Evolutionary conservation across 2,113 vertebrate species (phyloP), one percentile per base, ranked within the genome.

Genomic region (Ceratotherium simum): DNA sequence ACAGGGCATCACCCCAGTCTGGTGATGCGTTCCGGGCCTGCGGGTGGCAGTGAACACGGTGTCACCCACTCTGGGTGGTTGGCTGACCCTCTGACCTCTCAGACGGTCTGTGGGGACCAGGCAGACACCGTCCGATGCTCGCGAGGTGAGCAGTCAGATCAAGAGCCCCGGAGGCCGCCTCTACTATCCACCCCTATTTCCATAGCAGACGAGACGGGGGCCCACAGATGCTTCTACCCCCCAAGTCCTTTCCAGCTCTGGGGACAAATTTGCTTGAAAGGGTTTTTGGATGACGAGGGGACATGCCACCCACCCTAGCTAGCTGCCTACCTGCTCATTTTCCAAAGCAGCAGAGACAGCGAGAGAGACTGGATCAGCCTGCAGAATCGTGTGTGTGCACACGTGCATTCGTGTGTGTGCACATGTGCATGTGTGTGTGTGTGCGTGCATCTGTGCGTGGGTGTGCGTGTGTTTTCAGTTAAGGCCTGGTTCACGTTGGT

Each of bases 401-500:
- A 0, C 0, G 87, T 33, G 39, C n/a, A 10, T 13, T 5, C 33
- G 3, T 70, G 36, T 58, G 42, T 27, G 90, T 54, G 60, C 54
- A 10, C 8, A 2, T 21, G 13, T 73, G 67, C 16, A 11, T 20
- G 42, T 64, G n/a, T 54, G 51, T 13, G 11, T 48, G 13, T 82
- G 42, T 65, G 36, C 13, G 25, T 67, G 58, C 21, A 39, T 39
- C 39, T 39, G 14, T 29, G 39, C 25, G 96, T 91, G 48, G 2
- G 48, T 25, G 84, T 2, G 9, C 2, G 2, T 1, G 56, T 29
- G 88, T 94, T 65, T 76, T 92, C 42, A 85, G 39, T 95, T 97
- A 97, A 98, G 97, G 98, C 96, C 96, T 54, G 62, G 3, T 12
- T 21, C 92, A 23, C 10, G 16, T 72, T 31, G 58, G 73, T 58